These are phyloP conservation scores for Cydia fagiglandana DNA, from an alignment of 1,140 invertebrate species.

Conservation along the genomic window DNA sequence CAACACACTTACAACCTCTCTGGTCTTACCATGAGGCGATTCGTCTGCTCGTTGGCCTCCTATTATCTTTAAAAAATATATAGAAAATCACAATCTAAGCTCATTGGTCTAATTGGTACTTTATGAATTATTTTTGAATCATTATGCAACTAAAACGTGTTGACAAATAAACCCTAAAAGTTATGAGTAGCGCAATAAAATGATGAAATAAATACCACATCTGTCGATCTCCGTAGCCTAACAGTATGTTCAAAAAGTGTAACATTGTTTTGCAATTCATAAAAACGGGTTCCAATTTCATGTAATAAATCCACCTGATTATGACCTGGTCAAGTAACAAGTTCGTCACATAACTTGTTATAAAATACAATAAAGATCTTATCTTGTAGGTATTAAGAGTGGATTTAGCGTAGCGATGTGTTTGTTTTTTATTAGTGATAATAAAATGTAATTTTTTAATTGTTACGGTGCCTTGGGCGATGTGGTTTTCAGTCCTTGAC, in stretches of 20 bases:
- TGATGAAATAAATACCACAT: neutral
- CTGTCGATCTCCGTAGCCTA: neutral
- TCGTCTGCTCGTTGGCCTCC: too few relatives aligned
- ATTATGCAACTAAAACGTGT: too few relatives aligned
- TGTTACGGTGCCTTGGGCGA: neutral
- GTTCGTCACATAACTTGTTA: neutral
- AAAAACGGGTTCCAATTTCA: slow-evolving; percentile 13
- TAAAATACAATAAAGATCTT: neutral
- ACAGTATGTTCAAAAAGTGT: neutral
- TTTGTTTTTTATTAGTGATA: neutral
- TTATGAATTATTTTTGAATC: too few relatives aligned
- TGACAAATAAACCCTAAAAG: neutral
- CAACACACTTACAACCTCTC: too few relatives aligned
- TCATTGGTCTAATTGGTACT: too few relatives aligned
- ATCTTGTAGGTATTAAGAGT: neutral
- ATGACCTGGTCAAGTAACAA: neutral
- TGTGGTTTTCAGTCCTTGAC: neutral
- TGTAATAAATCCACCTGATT: slow-evolving; percentile 4
- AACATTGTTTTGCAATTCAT: slow-evolving; percentile 3
- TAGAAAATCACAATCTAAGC: too few relatives aligned
- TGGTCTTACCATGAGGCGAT: too few relatives aligned
- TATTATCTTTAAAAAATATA: too few relatives aligned
- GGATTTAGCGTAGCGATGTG: neutral
- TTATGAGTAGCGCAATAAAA: neutral
- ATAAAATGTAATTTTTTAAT: neutral